These are phyloP conservation scores for Galago senegalensis DNA, from an alignment of 2,797 vertebrate species.

Conservation along the genomic window DNA sequence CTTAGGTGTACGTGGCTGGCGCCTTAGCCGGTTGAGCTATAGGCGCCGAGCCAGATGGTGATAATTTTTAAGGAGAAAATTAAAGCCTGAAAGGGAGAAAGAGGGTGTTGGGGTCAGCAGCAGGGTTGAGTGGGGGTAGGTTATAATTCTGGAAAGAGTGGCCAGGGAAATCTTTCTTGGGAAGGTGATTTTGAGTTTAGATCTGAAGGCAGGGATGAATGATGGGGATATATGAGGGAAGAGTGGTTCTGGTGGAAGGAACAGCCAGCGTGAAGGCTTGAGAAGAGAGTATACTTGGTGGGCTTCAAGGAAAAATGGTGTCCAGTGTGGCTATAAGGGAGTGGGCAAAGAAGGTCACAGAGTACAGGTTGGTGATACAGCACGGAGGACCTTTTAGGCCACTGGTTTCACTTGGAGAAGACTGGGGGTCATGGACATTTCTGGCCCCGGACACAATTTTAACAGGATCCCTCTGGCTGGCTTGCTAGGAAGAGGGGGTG, in stretches of 20 bases:
- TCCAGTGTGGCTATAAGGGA: background rate
- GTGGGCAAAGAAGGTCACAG: background rate
- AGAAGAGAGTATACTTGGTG: background rate
- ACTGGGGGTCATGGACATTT: background rate
- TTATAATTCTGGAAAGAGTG: background rate
- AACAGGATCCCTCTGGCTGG: background rate
- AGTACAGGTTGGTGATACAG: background rate
- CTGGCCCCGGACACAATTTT: background rate
- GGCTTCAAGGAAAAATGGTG: background rate
- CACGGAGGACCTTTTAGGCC: background rate
- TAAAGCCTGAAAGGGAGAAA: background rate
- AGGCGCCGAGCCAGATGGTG: too few relatives aligned
- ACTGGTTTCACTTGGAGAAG: background rate
- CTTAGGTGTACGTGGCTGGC: too few relatives aligned
- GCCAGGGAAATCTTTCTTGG: background rate
- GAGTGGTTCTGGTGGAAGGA: background rate
- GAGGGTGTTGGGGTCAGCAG: background rate
- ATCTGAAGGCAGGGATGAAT: background rate
- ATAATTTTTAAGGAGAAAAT: background rate
- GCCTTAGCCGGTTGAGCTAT: too few relatives aligned
- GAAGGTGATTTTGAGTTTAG: background rate
- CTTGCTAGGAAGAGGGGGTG: background rate
- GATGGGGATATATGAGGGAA: background rate
- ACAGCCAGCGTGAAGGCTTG: background rate
- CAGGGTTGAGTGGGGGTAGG: too few relatives aligned